Base-by-base conservation (phyloP, 2,888 invertebrate species). In the Brenthis ino region DNA sequence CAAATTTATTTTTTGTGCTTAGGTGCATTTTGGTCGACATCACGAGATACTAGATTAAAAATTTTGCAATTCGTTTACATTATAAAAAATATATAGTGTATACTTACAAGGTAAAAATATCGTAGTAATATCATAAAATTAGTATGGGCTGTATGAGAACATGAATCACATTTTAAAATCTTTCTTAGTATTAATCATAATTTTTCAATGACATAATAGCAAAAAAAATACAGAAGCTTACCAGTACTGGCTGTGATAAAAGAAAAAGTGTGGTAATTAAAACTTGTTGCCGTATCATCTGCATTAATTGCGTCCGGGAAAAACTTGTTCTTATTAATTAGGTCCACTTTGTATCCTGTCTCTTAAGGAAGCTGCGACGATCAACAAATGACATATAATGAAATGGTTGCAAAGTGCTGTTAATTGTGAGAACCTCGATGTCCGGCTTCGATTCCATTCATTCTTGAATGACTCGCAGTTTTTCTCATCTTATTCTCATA, bases 361-460 rank as follows among this genome's bases (percentile, higher is more conserved):
- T 71, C 73, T 79, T 78, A 77, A 88, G 85, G 87, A 88, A 87
- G 84, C 82, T 80, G 51, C 50, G 54, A 28, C 28, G 5, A 64
- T 8, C 12, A 57, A 68, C 63, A 64, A 63, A 68, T 66, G 57
- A 50, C 57, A 56, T 20, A 43, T 63, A 70, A 70, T 65, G n/a
- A 58, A 61, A 69, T 60, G 43, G 64, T 67, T 68, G 65, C 67
- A 55, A 68, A 64, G 69, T 61, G 65, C 33, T 43, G 80, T 83
- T 83, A 81, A 82, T 81, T 87, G 91, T 91, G 91, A 84, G 91
- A 91, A 90, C 84, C 81, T 77, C 81, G 72, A 87, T 83, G 86
- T 91, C 92, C 92, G 92, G 87, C 87, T 87, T 79, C 77, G 77
- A 80, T 78, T 83, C 86, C 86, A 89, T 90, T 90, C 84, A 89